phyloP scores from a whole-genome alignment of 2,888 invertebrate species.

The Netelia inedita region DNA sequence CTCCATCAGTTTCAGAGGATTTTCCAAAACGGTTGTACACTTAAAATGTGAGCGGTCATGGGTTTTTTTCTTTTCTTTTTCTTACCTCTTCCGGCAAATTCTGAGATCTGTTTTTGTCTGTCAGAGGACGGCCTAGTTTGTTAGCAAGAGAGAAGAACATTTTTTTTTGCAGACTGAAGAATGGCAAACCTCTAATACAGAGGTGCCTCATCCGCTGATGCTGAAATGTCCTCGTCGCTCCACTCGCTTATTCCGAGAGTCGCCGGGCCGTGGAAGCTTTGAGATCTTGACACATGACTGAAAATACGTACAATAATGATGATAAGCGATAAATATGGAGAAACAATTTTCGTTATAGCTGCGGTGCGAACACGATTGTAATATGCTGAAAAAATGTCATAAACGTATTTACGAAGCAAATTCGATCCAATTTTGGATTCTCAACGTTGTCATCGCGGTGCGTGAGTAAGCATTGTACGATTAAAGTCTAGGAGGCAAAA shows the following conservation, averaged over 20 bases:
- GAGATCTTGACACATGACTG: conserved; percentile 88
- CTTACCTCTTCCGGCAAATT: conserved; percentile 35
- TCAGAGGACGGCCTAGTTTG: conserved; percentile 41
- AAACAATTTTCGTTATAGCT: conserved; percentile 13
- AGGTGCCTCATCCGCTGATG: conserved; percentile 78
- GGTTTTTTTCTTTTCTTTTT: conserved; percentile 50
- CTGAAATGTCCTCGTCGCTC: conserved; percentile 79
- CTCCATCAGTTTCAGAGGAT: conserved; percentile 35
- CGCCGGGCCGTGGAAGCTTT: conserved; percentile 88
- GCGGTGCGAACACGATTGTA: conserved; percentile 45
- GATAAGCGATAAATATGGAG: background rate
- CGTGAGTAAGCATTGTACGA: conserved; percentile 34
- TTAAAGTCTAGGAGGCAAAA: conserved; percentile 19
- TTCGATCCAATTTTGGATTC: background rate
- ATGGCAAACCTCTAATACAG: conserved; percentile 71
- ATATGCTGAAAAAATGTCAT: conserved; percentile 11
- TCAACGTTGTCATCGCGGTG: conserved; percentile 20
- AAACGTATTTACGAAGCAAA: conserved; percentile 33
- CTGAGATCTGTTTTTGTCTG: conserved; percentile 25
- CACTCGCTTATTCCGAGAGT: conserved; percentile 83
- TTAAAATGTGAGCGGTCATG: conserved; percentile 48
- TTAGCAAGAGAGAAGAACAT: background rate
- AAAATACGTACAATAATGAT: conserved; percentile 71
- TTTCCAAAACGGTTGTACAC: conserved; percentile 38
- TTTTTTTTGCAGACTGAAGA: conserved; percentile 1